Evolutionary conservation across 2,888 invertebrate genomes (phyloP).

Genomic region (Mayetiola destructor): DNA sequence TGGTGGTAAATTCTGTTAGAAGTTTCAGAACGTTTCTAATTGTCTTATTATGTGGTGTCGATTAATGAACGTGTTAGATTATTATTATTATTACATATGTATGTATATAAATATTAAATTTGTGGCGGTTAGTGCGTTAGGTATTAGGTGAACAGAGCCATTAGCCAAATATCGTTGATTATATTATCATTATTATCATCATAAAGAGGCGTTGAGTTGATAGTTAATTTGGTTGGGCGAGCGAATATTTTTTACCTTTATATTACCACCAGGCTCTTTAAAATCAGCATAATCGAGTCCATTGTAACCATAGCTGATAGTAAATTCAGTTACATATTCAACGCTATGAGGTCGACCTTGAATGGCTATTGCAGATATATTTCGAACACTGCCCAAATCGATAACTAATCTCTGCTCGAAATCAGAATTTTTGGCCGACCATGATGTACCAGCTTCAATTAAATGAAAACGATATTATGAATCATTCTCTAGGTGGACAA

Average conservation of each 20-base stretch:
- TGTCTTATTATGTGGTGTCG: no score
- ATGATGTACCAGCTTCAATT: conserved; percentile 64
- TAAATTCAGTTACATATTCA: conserved; percentile 88
- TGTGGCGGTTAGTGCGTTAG: no score
- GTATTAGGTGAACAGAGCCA: no score
- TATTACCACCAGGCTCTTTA: conserved; percentile 77
- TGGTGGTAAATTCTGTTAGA: no score
- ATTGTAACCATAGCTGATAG: conserved; percentile 83
- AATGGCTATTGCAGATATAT: conserved; percentile 76
- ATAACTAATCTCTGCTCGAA: conserved; percentile 83
- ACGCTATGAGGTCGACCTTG: conserved; percentile 80
- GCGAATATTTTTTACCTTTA: conserved; percentile 53
- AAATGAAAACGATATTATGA: background rate
- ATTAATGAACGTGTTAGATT: no score
- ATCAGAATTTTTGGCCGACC: conserved; percentile 83
- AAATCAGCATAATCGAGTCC: conserved; percentile 79
- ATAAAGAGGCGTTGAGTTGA: background rate
- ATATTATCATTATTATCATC: background rate
- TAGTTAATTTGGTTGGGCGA: background rate
- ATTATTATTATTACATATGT: no score
- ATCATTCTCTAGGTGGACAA: no score
- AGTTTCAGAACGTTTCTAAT: no score
- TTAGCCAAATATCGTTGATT: no score
- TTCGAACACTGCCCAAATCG: conserved; percentile 76
- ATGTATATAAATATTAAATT: no score